A percentile compares a stretch with the other conserved stretches of the same genome.
phyloP scores from a whole-genome alignment of 64 coral and sea anemone genomes.

The Montipora cactus region DNA sequence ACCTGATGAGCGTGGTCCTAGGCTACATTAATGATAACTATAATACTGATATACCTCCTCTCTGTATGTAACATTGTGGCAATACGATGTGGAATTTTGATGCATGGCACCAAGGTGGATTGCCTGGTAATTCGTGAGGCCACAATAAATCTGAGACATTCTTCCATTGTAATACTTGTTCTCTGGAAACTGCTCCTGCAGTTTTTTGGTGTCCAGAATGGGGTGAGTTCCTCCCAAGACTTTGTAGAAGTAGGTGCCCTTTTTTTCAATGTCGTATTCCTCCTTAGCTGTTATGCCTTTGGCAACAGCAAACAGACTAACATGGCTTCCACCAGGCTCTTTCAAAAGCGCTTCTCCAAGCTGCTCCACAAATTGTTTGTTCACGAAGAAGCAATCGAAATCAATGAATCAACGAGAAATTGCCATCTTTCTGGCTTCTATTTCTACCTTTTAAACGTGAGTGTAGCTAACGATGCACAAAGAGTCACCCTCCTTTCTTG shows the following conservation, averaged over 20 bases:
- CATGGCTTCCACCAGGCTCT: constrained; percentile 21
- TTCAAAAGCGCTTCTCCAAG: not conserved
- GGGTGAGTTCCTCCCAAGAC: constrained; percentile 25
- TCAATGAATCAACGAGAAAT: no score
- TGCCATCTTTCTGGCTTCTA: no score
- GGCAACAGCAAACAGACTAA: not conserved
- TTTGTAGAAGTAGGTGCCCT: constrained; percentile 10
- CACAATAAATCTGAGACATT: constrained; percentile 6
- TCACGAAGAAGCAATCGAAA: not conserved
- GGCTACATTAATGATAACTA: not conserved
- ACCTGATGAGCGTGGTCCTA: no score
- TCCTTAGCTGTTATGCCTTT: constrained; percentile 3
- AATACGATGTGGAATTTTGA: constrained; percentile 17
- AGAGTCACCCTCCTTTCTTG: no score
- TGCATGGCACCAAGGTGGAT: constrained; percentile 23
- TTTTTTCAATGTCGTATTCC: not conserved
- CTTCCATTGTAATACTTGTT: not conserved
- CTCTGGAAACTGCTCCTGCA: not conserved
- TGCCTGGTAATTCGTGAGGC: constrained; percentile 43
- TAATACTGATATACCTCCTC: constrained; percentile 21
- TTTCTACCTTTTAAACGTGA: no score
- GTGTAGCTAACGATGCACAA: no score
- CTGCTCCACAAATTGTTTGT: constrained; percentile 9
- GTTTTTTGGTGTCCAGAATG: constrained; percentile 17
- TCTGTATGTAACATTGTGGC: constrained; percentile 9